Percentiles rank a stretch among this genome's conserved stretches.
Evolutionary conservation across 2,113 vertebrate genomes (phyloP).

Genomic region (Diphyllodes magnificus): DNA sequence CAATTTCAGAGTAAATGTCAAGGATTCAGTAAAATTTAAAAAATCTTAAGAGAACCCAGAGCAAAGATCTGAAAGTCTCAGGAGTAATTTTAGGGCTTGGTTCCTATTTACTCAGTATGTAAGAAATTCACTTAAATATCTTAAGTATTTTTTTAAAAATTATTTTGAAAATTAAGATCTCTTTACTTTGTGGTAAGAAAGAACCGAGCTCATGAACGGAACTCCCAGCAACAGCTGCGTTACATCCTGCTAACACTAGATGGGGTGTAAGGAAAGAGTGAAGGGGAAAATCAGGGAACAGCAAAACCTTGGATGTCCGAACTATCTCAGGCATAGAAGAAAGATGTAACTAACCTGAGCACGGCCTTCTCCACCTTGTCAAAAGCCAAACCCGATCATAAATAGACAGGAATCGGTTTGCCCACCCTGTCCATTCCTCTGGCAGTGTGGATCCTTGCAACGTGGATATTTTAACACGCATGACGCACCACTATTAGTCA

Average conservation of each 20-base stretch:
- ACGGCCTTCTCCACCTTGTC: neutral
- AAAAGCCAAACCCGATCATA: neutral
- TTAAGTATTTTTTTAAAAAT: neutral
- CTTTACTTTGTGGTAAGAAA: neutral
- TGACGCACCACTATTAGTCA: neutral
- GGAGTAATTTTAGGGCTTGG: neutral
- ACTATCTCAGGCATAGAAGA: neutral
- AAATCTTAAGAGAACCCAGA: neutral
- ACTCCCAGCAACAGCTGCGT: neutral
- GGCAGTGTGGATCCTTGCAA: neutral
- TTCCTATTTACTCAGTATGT: neutral
- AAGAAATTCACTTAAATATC: neutral
- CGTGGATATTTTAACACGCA: fast-evolving
- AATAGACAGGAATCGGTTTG: neutral
- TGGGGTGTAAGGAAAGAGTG: slow-evolving; percentile 37
- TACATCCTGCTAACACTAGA: slow-evolving; percentile 22
- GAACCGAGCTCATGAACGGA: neutral
- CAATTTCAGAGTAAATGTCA: neutral
- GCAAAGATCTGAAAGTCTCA: neutral
- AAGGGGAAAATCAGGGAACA: neutral
- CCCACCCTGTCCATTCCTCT: neutral
- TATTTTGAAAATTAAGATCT: neutral
- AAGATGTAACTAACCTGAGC: neutral
- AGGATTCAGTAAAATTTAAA: neutral
- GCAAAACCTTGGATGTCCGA: neutral